Conservation (phyloP, 2,888 invertebrate genomes). For the Drosophila atroscutellata region DNA sequence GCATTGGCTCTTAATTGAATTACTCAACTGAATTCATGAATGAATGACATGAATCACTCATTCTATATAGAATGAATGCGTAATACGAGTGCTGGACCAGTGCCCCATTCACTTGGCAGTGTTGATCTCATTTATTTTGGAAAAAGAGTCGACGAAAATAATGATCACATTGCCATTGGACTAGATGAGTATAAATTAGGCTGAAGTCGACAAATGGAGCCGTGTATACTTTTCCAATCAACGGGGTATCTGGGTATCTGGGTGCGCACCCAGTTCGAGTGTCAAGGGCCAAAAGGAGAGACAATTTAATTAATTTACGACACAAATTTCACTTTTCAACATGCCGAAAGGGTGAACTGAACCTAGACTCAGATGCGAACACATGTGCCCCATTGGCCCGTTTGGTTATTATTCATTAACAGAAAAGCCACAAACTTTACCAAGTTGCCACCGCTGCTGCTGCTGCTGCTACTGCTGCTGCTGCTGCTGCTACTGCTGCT, state of each 20-base stretch:
- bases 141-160: background rate
- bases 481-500: too few species aligned
- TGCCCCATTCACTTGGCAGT: background rate
- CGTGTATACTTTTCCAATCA: constrained; percentile 51
- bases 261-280: constrained; percentile 15
- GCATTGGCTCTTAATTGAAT: constrained; percentile 58
- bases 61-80: background rate
- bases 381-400: constrained; percentile 50
- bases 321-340: constrained; percentile 60
- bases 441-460: constrained; percentile 12
- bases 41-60: constrained; percentile 43
- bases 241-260: background rate
- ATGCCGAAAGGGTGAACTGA: constrained; percentile 29
- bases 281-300: constrained; percentile 40
- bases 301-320: constrained; percentile 75
- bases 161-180: background rate
- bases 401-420: constrained; percentile 74
- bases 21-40: constrained; percentile 45
- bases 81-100: background rate
- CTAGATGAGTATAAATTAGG: constrained; percentile 9
- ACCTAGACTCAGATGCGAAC: constrained; percentile 17
- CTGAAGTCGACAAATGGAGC: constrained; percentile 25
- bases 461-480: background rate
- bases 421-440: constrained; percentile 69
- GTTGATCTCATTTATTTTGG: background rate